Evolutionary conservation across 2,888 invertebrate genomes (phyloP).

Genomic region (Temnothorax ravouxi): DNA sequence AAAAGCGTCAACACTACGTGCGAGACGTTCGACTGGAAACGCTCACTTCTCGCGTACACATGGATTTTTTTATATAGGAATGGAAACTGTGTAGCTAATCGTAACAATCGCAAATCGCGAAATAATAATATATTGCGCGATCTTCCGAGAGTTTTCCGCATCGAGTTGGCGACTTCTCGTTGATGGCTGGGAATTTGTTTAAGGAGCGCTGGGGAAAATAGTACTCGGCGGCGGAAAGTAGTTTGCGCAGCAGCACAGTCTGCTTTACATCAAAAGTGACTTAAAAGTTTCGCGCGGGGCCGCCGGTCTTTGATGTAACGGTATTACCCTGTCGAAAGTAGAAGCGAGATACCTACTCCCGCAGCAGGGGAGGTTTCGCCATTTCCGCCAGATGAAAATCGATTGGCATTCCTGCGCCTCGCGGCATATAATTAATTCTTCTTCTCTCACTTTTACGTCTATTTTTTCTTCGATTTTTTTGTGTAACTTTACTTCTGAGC

Average conservation of each 20-base stretch:
- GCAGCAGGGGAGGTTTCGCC: not conserved
- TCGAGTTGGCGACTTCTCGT: constrained; percentile 16
- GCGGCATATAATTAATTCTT: constrained; percentile 11
- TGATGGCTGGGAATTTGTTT: constrained; percentile 51
- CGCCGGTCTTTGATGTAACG: constrained; percentile 39
- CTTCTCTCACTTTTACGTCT: not conserved
- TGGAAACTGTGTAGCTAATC: not conserved
- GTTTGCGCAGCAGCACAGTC: constrained; percentile 46
- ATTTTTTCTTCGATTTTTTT: not conserved
- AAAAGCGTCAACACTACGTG: no score
- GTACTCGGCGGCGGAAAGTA: constrained; percentile 44
- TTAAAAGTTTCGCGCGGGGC: constrained; percentile 49
- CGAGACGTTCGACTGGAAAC: no score
- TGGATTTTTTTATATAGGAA: no score
- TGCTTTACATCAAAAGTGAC: constrained; percentile 54
- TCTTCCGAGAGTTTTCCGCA: not conserved
- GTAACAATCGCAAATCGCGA: not conserved
- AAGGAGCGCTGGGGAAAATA: constrained; percentile 41
- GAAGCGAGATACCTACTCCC: not conserved
- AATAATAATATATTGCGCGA: not conserved
- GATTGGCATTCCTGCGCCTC: not conserved
- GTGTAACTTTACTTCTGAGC: not conserved
- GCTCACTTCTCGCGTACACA: no score
- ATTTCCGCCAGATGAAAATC: constrained; percentile 38
- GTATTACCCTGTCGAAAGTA: constrained; percentile 9